Percentiles rank a stretch among this genome's conserved stretches.
Conservation (phyloP, 2,888 invertebrate species). For the Syritta pipiens region DNA sequence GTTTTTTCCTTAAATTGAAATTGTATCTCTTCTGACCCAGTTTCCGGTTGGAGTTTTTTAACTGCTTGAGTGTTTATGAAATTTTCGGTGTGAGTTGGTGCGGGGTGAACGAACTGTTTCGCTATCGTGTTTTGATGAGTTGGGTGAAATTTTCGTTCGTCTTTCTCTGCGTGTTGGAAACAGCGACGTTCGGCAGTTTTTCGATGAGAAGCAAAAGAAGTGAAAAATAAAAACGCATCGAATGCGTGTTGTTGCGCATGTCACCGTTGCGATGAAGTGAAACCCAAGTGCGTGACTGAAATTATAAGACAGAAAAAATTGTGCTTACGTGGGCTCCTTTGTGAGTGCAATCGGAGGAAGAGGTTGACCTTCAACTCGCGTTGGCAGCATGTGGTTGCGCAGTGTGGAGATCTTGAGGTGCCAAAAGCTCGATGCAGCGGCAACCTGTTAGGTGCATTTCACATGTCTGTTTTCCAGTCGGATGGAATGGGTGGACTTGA, state of each 20-base stretch:
- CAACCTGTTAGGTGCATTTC: no score
- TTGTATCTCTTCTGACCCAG: conserved; percentile 40
- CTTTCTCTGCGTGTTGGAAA: background rate
- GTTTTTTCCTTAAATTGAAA: conserved; percentile 34
- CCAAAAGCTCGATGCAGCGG: no score
- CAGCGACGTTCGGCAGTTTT: conserved; percentile 4
- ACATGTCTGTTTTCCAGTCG: no score
- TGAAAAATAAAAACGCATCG: conserved; percentile 12
- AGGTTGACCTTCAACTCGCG: conserved; percentile 36
- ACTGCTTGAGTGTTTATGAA: background rate
- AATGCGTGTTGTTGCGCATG: conserved; percentile 24
- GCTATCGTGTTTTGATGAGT: conserved; percentile 25
- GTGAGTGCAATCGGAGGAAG: conserved; percentile 7
- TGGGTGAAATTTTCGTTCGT: conserved; percentile 21
- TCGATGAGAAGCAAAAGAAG: conserved; percentile 19
- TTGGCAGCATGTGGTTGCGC: conserved; percentile 2
- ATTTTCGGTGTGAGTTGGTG: background rate
- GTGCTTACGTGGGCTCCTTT: conserved; percentile 34
- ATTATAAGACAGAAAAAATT: no score
- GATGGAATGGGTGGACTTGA: no score
- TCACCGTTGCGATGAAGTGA: conserved; percentile 14
- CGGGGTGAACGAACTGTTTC: conserved; percentile 43
- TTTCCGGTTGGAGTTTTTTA: background rate
- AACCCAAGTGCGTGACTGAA: conserved; percentile 53
- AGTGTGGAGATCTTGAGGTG: no score